A percentile compares a stretch with the other conserved stretches of the same genome.
These are phyloP conservation scores for Xiphorhynchus elegans DNA, from an alignment of 2,113 vertebrate species.

Conservation along the genomic window DNA sequence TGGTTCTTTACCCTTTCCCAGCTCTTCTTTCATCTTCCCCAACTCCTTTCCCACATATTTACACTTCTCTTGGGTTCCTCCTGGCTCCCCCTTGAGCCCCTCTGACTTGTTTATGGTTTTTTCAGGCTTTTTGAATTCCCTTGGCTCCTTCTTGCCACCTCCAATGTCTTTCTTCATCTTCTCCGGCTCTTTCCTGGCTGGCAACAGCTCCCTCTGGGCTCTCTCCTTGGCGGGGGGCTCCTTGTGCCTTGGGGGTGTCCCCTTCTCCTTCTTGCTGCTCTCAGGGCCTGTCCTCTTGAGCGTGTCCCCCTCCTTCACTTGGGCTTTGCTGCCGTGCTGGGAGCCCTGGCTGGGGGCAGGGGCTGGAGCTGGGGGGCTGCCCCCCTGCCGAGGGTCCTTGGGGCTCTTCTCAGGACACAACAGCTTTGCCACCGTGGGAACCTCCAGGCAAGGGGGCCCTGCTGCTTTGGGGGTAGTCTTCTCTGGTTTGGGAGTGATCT, in stretches of 20 bases:
- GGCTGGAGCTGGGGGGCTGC: background rate
- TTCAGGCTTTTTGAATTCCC: background rate
- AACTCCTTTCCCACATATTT: conserved; percentile 34
- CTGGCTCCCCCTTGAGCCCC: background rate
- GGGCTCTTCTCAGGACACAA: background rate
- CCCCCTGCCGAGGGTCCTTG: background rate
- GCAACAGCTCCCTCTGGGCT: background rate
- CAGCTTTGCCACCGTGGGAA: background rate
- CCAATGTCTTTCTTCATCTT: background rate
- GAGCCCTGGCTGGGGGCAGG: background rate
- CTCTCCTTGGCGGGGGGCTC: background rate
- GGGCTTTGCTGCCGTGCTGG: background rate
- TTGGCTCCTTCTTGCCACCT: background rate
- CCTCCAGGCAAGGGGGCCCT: background rate
- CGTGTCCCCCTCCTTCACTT: background rate
- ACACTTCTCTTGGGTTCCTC: background rate
- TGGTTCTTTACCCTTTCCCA: background rate
- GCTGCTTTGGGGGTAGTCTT: background rate
- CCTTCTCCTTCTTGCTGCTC: background rate
- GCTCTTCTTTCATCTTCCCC: conserved; percentile 6
- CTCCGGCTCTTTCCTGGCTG: background rate
- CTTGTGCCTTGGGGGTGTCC: background rate
- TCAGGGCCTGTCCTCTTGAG: background rate
- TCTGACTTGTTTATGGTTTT: background rate
- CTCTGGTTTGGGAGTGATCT: background rate